Base-by-base conservation (phyloP, 92 coral and sea anemone species). In the Phenganax subtilis region DNA sequence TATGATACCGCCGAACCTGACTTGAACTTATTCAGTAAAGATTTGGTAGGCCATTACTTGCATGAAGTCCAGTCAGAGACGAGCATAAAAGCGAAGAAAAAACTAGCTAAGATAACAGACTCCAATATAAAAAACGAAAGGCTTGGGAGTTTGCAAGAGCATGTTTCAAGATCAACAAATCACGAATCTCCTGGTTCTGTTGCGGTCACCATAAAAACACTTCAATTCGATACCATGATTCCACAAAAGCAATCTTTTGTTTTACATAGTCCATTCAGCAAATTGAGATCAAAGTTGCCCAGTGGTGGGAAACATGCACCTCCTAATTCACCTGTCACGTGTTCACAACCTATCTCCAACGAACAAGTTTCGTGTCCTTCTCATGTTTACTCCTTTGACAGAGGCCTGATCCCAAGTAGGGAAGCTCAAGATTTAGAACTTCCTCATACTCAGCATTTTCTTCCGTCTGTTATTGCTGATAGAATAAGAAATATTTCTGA, bases 401-500 rank as follows among this genome's bases (percentile, higher is more conserved):
- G 74, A 51, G 83, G 83, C 3, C 69, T 79, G 61, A 25, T 79
- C 3, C 59, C 73, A 20, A 79, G 83, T 53, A 79, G 69, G 69
- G 83, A 79, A 63, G 83, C 74, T n/a, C 73, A 64, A 0, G 17
- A 37, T 65, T 31, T 63, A 61, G 83, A 79, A 63, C 55, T 68
- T 15, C 17, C 11, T 37, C 70, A 76, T 30, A 57, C 10, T 58
- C 74, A 63, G n/a, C 72, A 52, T 25, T 52, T 25, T 9, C 83
- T 79, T 1, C 83, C 83, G 57, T 74, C 83, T 53, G 83, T 79
- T 54, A 17, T 79, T 79, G 83, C 74, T 79, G 83, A 79, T 47
- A 63, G 74, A 54, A 54, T 79, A 37, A 60, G 72, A 27, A 17
- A 64, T 10, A 62, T 68, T n/a, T n/a, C 57, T 6, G 52, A 63